Evolutionary conservation across 2,888 invertebrate species (phyloP), one percentile per base, ranked within the genome.

Genomic region (Incurvaria masculella): DNA sequence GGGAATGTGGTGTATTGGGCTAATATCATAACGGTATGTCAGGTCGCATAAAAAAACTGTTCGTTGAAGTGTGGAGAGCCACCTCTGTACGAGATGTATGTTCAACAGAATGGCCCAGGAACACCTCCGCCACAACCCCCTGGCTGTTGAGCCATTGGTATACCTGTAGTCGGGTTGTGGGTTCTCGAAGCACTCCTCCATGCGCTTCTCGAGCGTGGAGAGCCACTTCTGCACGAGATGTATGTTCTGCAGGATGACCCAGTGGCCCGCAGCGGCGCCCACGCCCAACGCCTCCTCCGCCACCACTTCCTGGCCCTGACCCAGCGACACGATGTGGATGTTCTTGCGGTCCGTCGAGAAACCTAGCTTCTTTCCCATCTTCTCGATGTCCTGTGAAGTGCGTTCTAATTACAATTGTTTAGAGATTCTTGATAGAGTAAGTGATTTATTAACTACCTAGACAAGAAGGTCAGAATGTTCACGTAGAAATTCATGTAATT

Each of bases 241-340:
- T 49, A 97, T 87, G 66, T 97, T 97, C 79, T 96, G 88, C 42
- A 97, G 72, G 49, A 97, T 90, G 17, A 96, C 95, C 97, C 97
- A 97, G 60, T 96, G 90, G 0, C 96, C 96, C 33, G 83, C 63
- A 38, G 68, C 73, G 0, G 90, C 82, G 0, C 94, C 91, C 1
- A 86, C 62, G 43, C 87, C 86, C 83, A 97, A 88, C 0, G 94
- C 91, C 54, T 84, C 82, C 64, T 97, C 96, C 0, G 97, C 97
- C 1, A 96, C 90, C 2, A 89, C 75, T 69, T 97, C 96, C 65
- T 97, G 97, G 0, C 97, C 97, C 69, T 97, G 96, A 1, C 97
- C 97, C 27, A 97, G 71, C 0, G 96, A 95, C 2, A 97, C 91
- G 58, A 92, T 96, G 68, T 96, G 94, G 66, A 97, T 92, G 64